phyloP scores from a whole-genome alignment of 35 echinoderm and acorn worm genomes.

The Ophioderma brevispina region DNA sequence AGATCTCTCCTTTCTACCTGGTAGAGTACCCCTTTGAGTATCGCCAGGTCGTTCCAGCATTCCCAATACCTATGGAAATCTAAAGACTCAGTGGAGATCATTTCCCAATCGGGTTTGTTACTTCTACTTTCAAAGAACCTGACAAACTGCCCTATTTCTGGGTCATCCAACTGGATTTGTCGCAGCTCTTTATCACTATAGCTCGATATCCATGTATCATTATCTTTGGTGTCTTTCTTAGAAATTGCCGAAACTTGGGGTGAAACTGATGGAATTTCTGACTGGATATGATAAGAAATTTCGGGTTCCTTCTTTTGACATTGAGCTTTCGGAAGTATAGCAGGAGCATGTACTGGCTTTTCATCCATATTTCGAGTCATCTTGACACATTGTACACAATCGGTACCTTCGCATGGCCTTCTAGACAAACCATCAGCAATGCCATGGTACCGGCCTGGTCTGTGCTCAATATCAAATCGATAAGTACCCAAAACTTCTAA shows the following conservation, averaged over 20 bases:
- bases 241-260: too few relatives aligned
- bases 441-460: background rate
- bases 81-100: too few relatives aligned
- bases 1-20: too few relatives aligned
- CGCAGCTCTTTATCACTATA: background rate
- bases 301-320: too few relatives aligned
- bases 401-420: conserved; percentile 6
- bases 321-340: background rate
- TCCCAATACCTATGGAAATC: too few relatives aligned
- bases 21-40: too few relatives aligned
- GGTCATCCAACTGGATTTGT: background rate
- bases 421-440: conserved; percentile 49
- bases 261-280: too few relatives aligned
- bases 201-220: too few relatives aligned
- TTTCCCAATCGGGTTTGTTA: too few relatives aligned
- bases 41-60: too few relatives aligned
- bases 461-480: conserved; percentile 15
- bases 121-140: background rate
- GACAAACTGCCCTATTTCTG: background rate
- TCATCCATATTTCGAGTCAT: background rate
- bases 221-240: too few relatives aligned
- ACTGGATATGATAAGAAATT: too few relatives aligned
- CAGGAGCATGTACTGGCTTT: background rate
- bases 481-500: conserved; percentile 35
- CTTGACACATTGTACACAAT: background rate